Percentiles rank a stretch among this genome's conserved stretches.
These are phyloP conservation scores for Dryas iulia DNA, from an alignment of 1,140 invertebrate genomes.

Conservation along the genomic window DNA sequence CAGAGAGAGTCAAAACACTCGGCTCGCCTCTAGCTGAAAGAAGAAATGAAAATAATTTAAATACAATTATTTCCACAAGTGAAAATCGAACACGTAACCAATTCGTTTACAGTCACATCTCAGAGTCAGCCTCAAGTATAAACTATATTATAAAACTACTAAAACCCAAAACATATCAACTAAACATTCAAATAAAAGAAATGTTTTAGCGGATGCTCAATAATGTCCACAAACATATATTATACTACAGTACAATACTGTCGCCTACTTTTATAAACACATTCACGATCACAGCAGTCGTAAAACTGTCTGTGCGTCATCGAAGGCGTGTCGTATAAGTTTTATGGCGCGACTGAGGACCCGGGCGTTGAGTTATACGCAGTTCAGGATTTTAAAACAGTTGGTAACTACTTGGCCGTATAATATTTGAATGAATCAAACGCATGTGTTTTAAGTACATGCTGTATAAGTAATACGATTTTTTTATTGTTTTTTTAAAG, in stretches of 20 bases:
- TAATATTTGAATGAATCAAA: neutral
- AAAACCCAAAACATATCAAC: neutral
- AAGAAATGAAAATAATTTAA: too few relatives aligned
- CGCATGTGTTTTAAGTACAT: neutral
- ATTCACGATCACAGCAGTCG: conserved; percentile 23
- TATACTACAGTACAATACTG: conserved; percentile 2
- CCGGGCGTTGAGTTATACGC: conserved; percentile 16
- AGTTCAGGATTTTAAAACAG: neutral
- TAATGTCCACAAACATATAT: neutral
- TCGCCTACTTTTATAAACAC: conserved; percentile 20
- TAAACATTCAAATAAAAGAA: neutral
- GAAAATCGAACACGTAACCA: too few relatives aligned
- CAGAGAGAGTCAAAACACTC: too few relatives aligned
- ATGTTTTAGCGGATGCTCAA: neutral
- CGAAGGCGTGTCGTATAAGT: conserved; percentile 55
- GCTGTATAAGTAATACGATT: neutral
- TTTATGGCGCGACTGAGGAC: conserved; percentile 56
- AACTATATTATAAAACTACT: too few relatives aligned
- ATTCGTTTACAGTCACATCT: too few relatives aligned
- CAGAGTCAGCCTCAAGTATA: too few relatives aligned
- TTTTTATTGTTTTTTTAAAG: too few relatives aligned
- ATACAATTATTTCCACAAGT: too few relatives aligned
- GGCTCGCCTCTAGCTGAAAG: too few relatives aligned
- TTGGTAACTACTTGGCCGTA: neutral
- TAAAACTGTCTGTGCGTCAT: conserved; percentile 66